Percentiles rank a stretch among this genome's conserved stretches.
Evolutionary conservation across 2,888 invertebrate species (phyloP).

Genomic region (Nemurella pictetii): DNA sequence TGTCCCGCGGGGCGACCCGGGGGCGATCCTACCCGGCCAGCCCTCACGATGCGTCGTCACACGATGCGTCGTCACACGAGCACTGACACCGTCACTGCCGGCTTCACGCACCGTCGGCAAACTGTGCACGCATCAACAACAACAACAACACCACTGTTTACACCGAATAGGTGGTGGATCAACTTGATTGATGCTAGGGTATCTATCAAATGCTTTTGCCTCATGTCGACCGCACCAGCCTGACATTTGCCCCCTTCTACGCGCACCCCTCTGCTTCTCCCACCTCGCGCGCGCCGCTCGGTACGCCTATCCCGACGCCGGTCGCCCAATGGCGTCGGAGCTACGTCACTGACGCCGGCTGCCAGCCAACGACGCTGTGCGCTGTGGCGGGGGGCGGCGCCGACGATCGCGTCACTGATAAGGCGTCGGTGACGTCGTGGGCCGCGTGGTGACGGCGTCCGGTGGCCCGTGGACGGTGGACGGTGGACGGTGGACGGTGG

Average conservation of each 20-base stretch:
- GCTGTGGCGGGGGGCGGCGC: conserved; percentile 22
- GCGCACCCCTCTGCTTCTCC: conserved; percentile 17
- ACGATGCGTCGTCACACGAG: not conserved
- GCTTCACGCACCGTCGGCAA: not conserved
- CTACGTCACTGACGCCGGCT: conserved; percentile 38
- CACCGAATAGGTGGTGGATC: not conserved
- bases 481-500: not conserved
- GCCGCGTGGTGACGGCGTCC: not conserved
- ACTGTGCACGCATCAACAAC: conserved; percentile 21
- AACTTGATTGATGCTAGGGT: conserved; percentile 35
- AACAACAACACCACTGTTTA: conserved; percentile 29
- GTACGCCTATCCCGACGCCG: not conserved
- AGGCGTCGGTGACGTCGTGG: conserved; percentile 5
- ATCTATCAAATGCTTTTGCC: conserved; percentile 25
- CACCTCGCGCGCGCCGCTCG: not conserved
- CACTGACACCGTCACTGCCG: not conserved
- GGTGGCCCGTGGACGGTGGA: not conserved
- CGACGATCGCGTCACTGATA: conserved; percentile 18
- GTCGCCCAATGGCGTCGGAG: not conserved
- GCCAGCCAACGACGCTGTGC: conserved; percentile 35
- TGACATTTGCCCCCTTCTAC: conserved; percentile 8
- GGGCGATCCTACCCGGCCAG: not conserved
- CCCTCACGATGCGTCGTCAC: not conserved
- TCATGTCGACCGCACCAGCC: conserved; percentile 20
- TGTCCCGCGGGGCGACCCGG: not conserved